A percentile compares a stretch with the other conserved stretches of the same genome.
phyloP scores from a whole-genome alignment of 2,113 vertebrate genomes.

The Malurus alboscapulatus region DNA sequence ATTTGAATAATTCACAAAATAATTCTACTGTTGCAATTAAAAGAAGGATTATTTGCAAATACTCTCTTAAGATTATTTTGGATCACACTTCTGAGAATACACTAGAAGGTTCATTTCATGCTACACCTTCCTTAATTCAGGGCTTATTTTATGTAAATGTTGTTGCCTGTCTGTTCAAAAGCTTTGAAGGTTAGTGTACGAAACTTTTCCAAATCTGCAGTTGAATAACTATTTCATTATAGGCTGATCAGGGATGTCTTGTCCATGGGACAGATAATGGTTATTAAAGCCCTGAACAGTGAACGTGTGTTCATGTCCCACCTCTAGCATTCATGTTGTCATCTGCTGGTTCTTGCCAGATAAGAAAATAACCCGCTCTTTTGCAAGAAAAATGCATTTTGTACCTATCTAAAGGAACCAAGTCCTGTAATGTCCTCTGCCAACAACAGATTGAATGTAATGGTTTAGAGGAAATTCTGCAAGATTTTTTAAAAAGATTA shows the following conservation, averaged over 20 bases:
- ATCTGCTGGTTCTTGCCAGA: neutral
- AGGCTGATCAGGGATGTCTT: neutral
- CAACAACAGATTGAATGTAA: neutral
- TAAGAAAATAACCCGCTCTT: neutral
- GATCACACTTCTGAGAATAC: neutral
- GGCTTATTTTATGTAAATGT: conserved; percentile 1
- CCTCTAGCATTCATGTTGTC: neutral
- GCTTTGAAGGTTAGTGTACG: neutral
- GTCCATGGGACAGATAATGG: accelerated
- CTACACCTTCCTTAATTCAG: neutral
- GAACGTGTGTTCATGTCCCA: accelerated
- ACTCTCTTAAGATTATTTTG: neutral
- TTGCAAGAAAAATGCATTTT: neutral
- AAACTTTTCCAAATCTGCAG: neutral
- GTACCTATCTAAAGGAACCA: neutral
- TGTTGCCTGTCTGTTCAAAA: neutral
- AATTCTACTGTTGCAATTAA: neutral
- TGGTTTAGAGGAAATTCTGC: neutral
- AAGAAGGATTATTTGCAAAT: conserved; percentile 11
- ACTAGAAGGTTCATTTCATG: neutral
- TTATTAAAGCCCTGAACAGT: neutral
- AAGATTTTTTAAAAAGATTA: neutral
- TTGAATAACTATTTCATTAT: neutral
- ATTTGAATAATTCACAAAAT: neutral
- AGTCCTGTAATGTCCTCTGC: neutral